A percentile compares a stretch with the other conserved stretches of the same genome.
phyloP scores from a whole-genome alignment of 2,888 invertebrate genomes.

The Pseudococcus jackbeardsleyi region DNA sequence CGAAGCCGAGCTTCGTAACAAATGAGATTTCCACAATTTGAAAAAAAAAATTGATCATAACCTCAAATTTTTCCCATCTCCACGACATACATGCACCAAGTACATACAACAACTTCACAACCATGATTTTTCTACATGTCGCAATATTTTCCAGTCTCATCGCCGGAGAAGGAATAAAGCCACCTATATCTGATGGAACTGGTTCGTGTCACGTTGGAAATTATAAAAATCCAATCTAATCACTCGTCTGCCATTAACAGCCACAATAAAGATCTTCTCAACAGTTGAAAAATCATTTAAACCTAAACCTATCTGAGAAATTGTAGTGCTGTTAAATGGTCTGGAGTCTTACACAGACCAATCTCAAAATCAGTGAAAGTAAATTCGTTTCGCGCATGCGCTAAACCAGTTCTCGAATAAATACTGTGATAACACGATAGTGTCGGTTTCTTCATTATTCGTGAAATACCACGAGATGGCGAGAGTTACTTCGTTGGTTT shows the following conservation, averaged over 20 bases:
- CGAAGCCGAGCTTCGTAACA: too few relatives aligned
- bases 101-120: background rate
- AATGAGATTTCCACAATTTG: too few relatives aligned
- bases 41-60: too few relatives aligned
- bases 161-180: background rate
- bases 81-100: too few relatives aligned
- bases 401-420: slow-evolving; percentile 60
- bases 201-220: slow-evolving; percentile 54
- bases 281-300: slow-evolving; percentile 36
- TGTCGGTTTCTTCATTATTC: slow-evolving; percentile 62
- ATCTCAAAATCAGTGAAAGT: slow-evolving; percentile 62
- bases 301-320: slow-evolving; percentile 23
- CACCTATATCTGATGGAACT: slow-evolving; percentile 24
- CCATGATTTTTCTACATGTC: background rate
- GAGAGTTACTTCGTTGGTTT: slow-evolving; percentile 59
- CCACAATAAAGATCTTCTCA: slow-evolving; percentile 43
- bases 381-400: slow-evolving; percentile 64
- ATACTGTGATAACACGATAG: slow-evolving; percentile 60
- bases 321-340: slow-evolving; percentile 6
- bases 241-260: slow-evolving; percentile 39
- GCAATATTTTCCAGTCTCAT: slow-evolving; percentile 38
- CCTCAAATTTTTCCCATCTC: too few relatives aligned
- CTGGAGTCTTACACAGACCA: background rate
- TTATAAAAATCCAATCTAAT: slow-evolving; percentile 32
- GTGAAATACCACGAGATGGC: slow-evolving; percentile 61